Conservation (phyloP, 2,113 vertebrate genomes). For the Amia ocellicauda region DNA sequence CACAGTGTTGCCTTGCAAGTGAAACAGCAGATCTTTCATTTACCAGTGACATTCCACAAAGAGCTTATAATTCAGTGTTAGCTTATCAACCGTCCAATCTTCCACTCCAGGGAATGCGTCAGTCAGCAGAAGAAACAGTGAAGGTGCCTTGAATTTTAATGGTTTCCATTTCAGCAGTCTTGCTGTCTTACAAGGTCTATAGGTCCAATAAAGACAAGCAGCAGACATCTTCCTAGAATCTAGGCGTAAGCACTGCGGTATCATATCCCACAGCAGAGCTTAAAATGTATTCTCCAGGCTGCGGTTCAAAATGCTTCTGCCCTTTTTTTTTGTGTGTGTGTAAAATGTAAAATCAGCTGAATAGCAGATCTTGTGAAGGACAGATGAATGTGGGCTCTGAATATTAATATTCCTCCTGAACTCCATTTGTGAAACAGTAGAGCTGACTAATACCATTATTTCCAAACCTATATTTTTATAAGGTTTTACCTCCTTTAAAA, state of each 20-base stretch:
- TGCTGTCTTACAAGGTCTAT: conserved; percentile 74
- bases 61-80: conserved; percentile 77
- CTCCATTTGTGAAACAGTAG: not conserved
- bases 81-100: conserved; percentile 73
- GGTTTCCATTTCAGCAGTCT: conserved; percentile 67
- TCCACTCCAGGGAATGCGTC: conserved; percentile 70
- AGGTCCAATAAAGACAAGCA: conserved; percentile 74
- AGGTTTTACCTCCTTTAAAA: not conserved
- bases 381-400: not conserved
- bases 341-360: not conserved
- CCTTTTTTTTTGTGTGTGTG: not conserved
- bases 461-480: not conserved
- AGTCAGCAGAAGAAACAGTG: conserved; percentile 68
- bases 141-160: conserved; percentile 69
- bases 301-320: not conserved
- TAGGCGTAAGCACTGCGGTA: not conserved
- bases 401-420: not conserved
- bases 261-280: not conserved
- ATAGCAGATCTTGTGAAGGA: not conserved
- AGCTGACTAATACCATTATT: not conserved
- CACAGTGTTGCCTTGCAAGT: conserved; percentile 58
- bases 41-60: conserved; percentile 65
- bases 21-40: conserved; percentile 68
- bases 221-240: conserved; percentile 69
- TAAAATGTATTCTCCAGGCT: not conserved